A percentile compares a stretch with the other conserved stretches of the same genome.
These are phyloP conservation scores for Amniataba percoides DNA, from an alignment of 2,797 vertebrate species.

Conservation along the genomic window DNA sequence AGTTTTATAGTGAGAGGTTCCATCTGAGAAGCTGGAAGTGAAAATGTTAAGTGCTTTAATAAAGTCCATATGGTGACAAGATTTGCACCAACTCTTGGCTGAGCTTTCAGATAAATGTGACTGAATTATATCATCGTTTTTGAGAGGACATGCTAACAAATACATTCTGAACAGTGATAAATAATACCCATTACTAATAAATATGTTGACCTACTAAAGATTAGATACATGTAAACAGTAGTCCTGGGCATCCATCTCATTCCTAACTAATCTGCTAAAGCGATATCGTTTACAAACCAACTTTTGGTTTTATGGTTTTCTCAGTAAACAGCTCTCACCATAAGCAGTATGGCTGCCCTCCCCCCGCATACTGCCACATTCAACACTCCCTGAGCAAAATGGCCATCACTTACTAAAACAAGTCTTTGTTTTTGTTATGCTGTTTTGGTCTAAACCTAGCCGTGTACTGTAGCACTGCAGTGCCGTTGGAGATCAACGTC, in stretches of 20 bases:
- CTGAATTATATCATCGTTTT: not conserved
- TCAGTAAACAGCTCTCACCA: slow-evolving; percentile 70
- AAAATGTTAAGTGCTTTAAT: not conserved
- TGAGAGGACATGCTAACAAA: slow-evolving; percentile 1
- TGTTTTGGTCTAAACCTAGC: slow-evolving; percentile 57
- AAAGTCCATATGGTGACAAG: too few species aligned
- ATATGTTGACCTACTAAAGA: slow-evolving; percentile 4
- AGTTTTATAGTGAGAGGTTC: not conserved
- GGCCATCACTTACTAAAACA: slow-evolving; percentile 71
- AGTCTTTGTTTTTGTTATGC: slow-evolving; percentile 74
- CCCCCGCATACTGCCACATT: slow-evolving; percentile 82
- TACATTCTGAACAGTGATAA: slow-evolving; percentile 8
- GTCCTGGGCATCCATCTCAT: slow-evolving; percentile 63
- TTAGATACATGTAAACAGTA: not conserved
- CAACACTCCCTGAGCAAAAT: slow-evolving; percentile 73
- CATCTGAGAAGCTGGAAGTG: too few species aligned
- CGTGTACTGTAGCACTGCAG: slow-evolving; percentile 31
- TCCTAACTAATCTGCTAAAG: slow-evolving; percentile 78
- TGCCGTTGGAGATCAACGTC: slow-evolving; percentile 51
- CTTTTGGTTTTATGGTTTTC: slow-evolving; percentile 66
- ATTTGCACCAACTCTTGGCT: too few species aligned
- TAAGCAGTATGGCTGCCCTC: slow-evolving; percentile 76
- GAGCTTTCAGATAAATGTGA: not conserved
- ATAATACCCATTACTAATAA: not conserved
- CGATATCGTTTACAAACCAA: slow-evolving; percentile 73